A percentile compares a stretch with the other conserved stretches of the same genome.
Conservation (phyloP, 2,888 invertebrate genomes). For the Pseudococcus viburni region DNA sequence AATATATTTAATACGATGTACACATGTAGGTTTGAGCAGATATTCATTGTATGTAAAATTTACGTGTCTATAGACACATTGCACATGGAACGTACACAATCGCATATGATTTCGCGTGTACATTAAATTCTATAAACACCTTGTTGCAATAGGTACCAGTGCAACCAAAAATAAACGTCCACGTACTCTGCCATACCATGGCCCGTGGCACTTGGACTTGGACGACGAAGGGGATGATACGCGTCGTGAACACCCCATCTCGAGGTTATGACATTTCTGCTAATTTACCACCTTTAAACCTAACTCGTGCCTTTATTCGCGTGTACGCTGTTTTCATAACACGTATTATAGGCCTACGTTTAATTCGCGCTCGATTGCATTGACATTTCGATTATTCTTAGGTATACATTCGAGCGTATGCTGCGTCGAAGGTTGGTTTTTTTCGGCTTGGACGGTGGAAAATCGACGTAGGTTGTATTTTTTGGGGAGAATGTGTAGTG, state of each 20-base stretch:
- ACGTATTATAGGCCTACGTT: background rate
- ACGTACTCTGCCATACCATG: background rate
- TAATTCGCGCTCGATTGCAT: conserved; percentile 4
- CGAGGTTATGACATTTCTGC: conserved; percentile 24
- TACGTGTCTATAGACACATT: background rate
- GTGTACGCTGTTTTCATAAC: background rate
- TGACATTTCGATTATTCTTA: conserved; percentile 15
- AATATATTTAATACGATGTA: background rate
- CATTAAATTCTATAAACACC: background rate
- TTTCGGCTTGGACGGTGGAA: background rate
- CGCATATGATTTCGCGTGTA: background rate
- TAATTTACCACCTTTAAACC: background rate
- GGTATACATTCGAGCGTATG: no score
- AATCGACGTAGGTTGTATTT: background rate
- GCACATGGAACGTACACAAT: background rate
- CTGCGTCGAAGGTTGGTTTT: background rate
- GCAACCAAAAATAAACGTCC: conserved; percentile 30
- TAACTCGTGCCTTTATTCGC: conserved; percentile 16
- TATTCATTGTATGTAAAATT: background rate
- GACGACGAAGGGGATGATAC: conserved; percentile 1
- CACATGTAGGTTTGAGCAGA: background rate
- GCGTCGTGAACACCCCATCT: conserved; percentile 6
- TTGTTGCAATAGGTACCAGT: no score
- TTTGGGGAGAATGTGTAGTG: background rate
- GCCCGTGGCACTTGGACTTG: no score